These are phyloP conservation scores for Synanthedon tipuliformis DNA, from an alignment of 2,888 invertebrate species.

Conservation along the genomic window DNA sequence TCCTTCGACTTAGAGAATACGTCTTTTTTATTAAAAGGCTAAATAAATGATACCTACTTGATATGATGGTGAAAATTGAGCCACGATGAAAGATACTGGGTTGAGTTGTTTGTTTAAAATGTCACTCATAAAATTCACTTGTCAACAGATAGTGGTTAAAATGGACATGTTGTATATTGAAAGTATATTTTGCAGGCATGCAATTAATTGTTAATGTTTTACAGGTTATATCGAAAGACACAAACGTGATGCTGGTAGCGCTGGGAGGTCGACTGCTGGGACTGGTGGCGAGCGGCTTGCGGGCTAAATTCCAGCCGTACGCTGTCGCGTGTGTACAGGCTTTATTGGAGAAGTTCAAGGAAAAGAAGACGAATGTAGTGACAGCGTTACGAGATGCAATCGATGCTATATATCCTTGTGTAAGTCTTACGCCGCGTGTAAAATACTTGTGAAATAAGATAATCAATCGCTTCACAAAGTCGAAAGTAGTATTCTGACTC, in stretches of 20 bases:
- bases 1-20: no score
- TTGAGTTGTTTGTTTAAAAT: no score
- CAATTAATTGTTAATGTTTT: neutral
- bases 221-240: slow-evolving; percentile 91
- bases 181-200: no score
- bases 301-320: slow-evolving; percentile 88
- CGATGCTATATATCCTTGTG: slow-evolving; percentile 86
- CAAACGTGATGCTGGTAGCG: slow-evolving; percentile 93
- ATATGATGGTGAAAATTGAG: no score
- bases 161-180: no score
- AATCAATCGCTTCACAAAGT: no score
- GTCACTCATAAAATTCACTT: neutral
- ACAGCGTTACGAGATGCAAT: slow-evolving; percentile 87
- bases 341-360: slow-evolving; percentile 95
- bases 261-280: slow-evolving; percentile 86
- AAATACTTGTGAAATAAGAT: no score
- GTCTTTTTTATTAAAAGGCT: no score
- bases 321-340: slow-evolving; percentile 80
- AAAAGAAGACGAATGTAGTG: slow-evolving; percentile 94
- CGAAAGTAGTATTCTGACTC: no score
- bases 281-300: slow-evolving; percentile 85
- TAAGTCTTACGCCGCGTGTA: slow-evolving; percentile 44
- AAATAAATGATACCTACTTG: no score
- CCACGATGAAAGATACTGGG: no score
- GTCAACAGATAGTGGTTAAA: no score